Conservation (phyloP, 1,140 invertebrate species). For the Drosophila prosaltans region DNA sequence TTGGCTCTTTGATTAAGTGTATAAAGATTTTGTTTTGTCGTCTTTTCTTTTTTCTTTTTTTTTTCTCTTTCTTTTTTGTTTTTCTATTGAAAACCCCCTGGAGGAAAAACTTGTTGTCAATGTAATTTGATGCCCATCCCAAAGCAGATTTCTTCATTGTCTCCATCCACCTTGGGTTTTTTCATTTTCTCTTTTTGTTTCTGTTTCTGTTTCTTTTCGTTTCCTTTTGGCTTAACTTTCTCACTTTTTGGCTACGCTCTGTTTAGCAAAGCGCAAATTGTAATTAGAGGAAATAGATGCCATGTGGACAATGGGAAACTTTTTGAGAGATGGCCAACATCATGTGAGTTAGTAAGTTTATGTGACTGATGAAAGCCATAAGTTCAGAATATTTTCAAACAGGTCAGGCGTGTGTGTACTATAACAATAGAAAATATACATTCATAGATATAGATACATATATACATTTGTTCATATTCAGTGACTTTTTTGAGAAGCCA, state of each 20-base stretch:
- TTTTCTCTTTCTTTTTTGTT: slow-evolving; percentile 31
- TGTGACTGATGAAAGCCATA: slow-evolving; percentile 21
- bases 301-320: slow-evolving; percentile 18
- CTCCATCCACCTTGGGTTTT: slow-evolving; percentile 12
- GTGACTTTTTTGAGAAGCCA: not conserved
- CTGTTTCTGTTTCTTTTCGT: not conserved
- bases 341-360: not conserved
- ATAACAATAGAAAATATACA: not conserved
- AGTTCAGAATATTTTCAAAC: not conserved
- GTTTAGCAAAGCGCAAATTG: slow-evolving; percentile 63
- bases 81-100: slow-evolving; percentile 32
- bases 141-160: slow-evolving; percentile 10
- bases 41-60: slow-evolving; percentile 16
- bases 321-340: slow-evolving; percentile 32
- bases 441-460: not conserved
- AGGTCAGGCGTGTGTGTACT: not conserved
- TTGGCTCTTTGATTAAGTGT: not conserved
- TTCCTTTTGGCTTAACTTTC: slow-evolving; percentile 5
- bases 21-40: slow-evolving; percentile 22
- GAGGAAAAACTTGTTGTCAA: slow-evolving; percentile 54
- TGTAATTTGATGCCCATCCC: slow-evolving; percentile 63
- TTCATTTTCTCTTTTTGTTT: not conserved
- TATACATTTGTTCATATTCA: not conserved
- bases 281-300: slow-evolving; percentile 63
- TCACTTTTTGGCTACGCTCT: slow-evolving; percentile 59